Evolutionary conservation across 2,888 invertebrate genomes (phyloP), one percentile per base, ranked within the genome.

Genomic region (Nycteola revayana): DNA sequence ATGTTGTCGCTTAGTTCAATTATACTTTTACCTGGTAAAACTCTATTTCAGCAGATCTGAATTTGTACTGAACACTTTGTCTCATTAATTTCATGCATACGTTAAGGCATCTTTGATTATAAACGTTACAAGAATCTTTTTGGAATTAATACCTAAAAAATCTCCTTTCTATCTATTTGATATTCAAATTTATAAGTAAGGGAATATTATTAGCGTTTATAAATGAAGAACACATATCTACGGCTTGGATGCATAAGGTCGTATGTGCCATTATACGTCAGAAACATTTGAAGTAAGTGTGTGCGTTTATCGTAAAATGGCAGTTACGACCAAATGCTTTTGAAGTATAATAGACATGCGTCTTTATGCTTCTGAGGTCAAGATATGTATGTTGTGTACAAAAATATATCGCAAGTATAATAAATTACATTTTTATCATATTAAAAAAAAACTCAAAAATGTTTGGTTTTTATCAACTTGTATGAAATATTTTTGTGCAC

Each of bases 1-100:
- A n/a, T n/a, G n/a, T n/a, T n/a, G n/a, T n/a, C n/a, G n/a, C n/a
- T n/a, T n/a, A n/a, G n/a, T n/a, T n/a, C n/a, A n/a, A n/a, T n/a
- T n/a, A n/a, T n/a, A n/a, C n/a, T n/a, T n/a, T n/a, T n/a, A n/a
- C n/a, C n/a, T n/a, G n/a, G n/a, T n/a, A n/a, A n/a, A n/a, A n/a
- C n/a, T n/a, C n/a, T 14, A 3, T 14, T 14, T 14, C 2, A 14
- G 57, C 64, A 62, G 71, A 72, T 72, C 73, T 73, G 73, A 73
- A 44, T 57, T 51, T 56, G 48, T 45, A 48, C 56, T 59, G 54
- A 57, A 43, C 43, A 48, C 42, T 47, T 32, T 46, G 56, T 59
- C 51, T 59, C 56, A 59, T 34, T 54, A 41, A 40, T 42, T 38
- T 41, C 37, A 43, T 44, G 38, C 26, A 25, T 48, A 42, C 30